These are phyloP conservation scores for Hapalemur alaotrensis DNA, from an alignment of 2,797 vertebrate genomes.

Conservation along the genomic window DNA sequence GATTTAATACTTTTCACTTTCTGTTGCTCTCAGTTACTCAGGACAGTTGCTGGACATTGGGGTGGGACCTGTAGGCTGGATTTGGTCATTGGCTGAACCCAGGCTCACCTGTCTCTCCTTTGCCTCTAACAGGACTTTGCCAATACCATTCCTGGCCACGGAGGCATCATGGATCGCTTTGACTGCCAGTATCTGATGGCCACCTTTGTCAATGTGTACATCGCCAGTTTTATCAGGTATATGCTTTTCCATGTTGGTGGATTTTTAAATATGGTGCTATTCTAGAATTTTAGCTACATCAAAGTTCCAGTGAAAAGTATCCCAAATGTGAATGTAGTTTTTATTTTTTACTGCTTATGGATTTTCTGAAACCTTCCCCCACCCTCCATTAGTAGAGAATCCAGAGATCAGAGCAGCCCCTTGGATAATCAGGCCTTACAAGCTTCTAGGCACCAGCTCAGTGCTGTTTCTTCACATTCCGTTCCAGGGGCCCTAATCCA, in stretches of 20 bases:
- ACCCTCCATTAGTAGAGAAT: background rate
- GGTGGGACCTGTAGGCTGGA: background rate
- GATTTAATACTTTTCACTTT: background rate
- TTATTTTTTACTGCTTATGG: background rate
- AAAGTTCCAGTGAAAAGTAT: background rate
- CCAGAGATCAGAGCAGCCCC: background rate
- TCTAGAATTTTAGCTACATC: background rate
- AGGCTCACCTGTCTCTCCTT: background rate
- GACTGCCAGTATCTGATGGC: conserved; percentile 99
- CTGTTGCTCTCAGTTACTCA: background rate
- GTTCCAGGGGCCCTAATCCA: conserved; percentile 95
- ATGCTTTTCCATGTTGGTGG: background rate
- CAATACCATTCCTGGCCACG: conserved; percentile 97
- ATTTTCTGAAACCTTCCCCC: background rate
- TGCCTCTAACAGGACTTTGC: conserved; percentile 92
- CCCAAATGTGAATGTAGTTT: background rate
- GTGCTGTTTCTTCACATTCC: background rate
- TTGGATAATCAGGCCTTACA: background rate
- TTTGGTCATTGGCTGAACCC: background rate
- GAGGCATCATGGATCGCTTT: conserved; percentile 99
- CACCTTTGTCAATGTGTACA: conserved; percentile 98
- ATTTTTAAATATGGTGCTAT: background rate
- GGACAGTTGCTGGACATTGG: background rate
- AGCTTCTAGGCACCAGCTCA: background rate
- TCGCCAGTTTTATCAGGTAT: conserved; percentile 97